phyloP scores from a whole-genome alignment of 2,888 invertebrate genomes.

The Auanema sp. region DNA sequence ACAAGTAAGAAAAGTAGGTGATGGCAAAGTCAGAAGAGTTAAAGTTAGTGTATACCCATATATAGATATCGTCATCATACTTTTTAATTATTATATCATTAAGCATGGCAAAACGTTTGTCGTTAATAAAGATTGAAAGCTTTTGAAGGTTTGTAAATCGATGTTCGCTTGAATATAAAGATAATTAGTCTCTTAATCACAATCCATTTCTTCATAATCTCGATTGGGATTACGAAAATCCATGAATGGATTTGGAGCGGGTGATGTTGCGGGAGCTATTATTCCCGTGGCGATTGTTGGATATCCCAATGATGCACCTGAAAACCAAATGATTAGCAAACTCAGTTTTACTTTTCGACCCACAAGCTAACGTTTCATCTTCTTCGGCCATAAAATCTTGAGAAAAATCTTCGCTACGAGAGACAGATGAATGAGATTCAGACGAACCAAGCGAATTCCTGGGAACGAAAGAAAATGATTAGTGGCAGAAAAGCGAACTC shows the following conservation, averaged over 20 bases:
- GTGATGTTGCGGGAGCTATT: conserved; percentile 11
- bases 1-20: too few species aligned
- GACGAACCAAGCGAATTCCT: conserved; percentile 31
- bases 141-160: too few species aligned
- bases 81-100: too few species aligned
- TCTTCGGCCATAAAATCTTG: conserved; percentile 40
- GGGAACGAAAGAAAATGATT: conserved; percentile 1
- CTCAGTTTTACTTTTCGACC: background rate
- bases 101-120: too few species aligned
- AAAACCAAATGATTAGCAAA: background rate
- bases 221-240: conserved; percentile 27
- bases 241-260: conserved; percentile 35
- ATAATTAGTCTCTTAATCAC: conserved; percentile 18
- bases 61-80: too few species aligned
- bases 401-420: conserved; percentile 37
- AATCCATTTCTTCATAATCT: conserved; percentile 38
- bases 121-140: too few species aligned
- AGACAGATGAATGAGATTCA: conserved; percentile 39
- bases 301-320: background rate
- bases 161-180: too few species aligned
- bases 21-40: too few species aligned
- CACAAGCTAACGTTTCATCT: conserved; percentile 25
- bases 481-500: conserved; percentile 4
- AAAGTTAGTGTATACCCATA: too few species aligned
- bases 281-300: background rate